Percentiles rank a stretch among this genome's conserved stretches.
Conservation (phyloP, 1,140 invertebrate genomes). For the Drosophila repletoides region DNA sequence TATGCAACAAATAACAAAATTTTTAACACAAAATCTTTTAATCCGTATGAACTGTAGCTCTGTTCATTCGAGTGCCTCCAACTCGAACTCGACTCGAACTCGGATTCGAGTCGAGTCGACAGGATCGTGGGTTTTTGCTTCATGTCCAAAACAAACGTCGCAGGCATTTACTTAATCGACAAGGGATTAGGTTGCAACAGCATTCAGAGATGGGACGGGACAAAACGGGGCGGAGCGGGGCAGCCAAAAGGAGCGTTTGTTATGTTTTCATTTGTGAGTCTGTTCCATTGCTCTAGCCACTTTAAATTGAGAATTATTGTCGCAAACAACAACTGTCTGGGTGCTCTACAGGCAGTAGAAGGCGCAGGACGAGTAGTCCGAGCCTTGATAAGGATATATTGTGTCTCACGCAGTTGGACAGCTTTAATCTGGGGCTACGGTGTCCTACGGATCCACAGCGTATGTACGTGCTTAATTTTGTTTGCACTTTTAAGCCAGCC, state of each 20-base stretch:
- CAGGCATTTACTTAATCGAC: constrained; percentile 82
- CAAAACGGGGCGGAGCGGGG: background rate
- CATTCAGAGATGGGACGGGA: constrained; percentile 11
- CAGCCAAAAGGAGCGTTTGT: constrained; percentile 15
- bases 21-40: constrained; percentile 75
- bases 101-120: no score
- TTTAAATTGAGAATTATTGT: constrained; percentile 82
- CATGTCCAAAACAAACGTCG: constrained; percentile 67
- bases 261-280: constrained; percentile 54
- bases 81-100: constrained; percentile 47
- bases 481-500: constrained; percentile 74
- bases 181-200: constrained; percentile 72
- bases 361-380: background rate
- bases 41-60: constrained; percentile 75
- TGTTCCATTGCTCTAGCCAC: constrained; percentile 30
- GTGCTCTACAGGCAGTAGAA: background rate
- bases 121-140: constrained; percentile 19
- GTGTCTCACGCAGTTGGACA: constrained; percentile 78
- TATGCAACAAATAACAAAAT: constrained; percentile 62
- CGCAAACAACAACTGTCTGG: constrained; percentile 61
- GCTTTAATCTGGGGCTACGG: constrained; percentile 71
- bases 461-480: constrained; percentile 82
- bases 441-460: constrained; percentile 54
- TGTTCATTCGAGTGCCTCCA: constrained; percentile 36
- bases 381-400: constrained; percentile 78